Conservation (phyloP, 2,113 vertebrate genomes). For the Neolamprologus modestus region DNA sequence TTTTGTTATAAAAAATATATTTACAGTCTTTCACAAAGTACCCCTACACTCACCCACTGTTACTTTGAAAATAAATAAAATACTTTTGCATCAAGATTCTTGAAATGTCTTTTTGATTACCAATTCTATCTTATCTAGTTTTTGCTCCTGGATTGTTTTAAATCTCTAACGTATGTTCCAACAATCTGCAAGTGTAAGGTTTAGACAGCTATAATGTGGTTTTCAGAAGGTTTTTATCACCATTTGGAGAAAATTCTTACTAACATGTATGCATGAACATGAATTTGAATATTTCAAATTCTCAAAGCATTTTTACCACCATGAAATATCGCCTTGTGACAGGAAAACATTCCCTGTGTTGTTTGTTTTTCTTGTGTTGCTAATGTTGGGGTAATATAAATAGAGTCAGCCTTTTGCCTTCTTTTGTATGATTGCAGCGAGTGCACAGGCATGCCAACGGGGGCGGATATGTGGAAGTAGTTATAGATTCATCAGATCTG, state of each 20-base stretch:
- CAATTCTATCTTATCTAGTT: background rate
- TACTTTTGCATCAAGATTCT: background rate
- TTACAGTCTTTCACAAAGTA: background rate
- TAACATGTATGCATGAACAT: background rate
- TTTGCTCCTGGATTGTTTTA: background rate
- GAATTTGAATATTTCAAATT: background rate
- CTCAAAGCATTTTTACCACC: background rate
- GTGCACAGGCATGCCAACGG: background rate
- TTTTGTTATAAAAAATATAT: background rate
- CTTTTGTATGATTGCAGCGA: background rate
- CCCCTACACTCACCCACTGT: background rate
- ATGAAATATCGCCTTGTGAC: background rate
- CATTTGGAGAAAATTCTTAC: background rate
- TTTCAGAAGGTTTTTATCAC: background rate
- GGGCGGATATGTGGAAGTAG: background rate
- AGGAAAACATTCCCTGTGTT: background rate
- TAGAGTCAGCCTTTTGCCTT: background rate
- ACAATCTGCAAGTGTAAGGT: background rate
- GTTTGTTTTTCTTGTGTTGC: background rate
- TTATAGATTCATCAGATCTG: background rate
- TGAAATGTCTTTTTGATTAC: background rate
- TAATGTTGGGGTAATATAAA: background rate
- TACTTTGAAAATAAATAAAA: background rate
- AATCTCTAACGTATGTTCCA: background rate
- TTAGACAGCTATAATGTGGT: background rate